Base-by-base conservation (phyloP, 1,140 invertebrate species). In the Drosophila prosaltans region DNA sequence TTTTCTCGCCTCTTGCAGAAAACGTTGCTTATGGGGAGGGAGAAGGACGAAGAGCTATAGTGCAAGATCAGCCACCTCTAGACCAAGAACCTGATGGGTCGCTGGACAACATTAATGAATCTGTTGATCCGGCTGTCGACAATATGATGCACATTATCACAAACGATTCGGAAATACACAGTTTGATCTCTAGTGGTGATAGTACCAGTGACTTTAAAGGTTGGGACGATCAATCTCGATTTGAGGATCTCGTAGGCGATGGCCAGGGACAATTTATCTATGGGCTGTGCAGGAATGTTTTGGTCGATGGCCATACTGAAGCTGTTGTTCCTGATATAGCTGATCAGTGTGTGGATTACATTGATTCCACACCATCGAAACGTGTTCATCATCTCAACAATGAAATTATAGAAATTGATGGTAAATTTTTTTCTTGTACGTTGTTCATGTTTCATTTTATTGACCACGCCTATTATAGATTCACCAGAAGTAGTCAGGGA, bases 141-240 rank as follows among this genome's bases (percentile, higher is more conserved):
- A 81, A 73, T 39, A 72, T 84, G 72, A 21, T 89, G 40, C 74
- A 68, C 6, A 54, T 76, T 2, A 89, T 89, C 9, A 85, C 84
- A 6, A 72, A 84, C 43, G 69, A 90, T 43, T 67, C 69, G 21
- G 84, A 89, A 2, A 81, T 84, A 45, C 66, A 54, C 6, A 88
- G 84, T 57, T 61, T 90, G 39, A 68, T 88, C n/a, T 74, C 85
- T 0, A 81, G 58, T 10, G 40, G 45, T 3, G 69, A 73, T 3
- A 51, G 63, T 30, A 48, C 11, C 36, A 63, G 30, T 3, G 65
- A 36, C 6, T 90, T 88, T 5, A 81, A 62, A 9, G 84, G 85
- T 2, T 90, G 86, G 43, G 40, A 68, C 7, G 72, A 81, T 24
- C 21, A 48, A n/a, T 16, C 51, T 1, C 11, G 16, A 8, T 43